Evolutionary conservation across 2,888 invertebrate species (phyloP), one percentile per base, ranked within the genome.

Genomic region (Cheilosia pagana): DNA sequence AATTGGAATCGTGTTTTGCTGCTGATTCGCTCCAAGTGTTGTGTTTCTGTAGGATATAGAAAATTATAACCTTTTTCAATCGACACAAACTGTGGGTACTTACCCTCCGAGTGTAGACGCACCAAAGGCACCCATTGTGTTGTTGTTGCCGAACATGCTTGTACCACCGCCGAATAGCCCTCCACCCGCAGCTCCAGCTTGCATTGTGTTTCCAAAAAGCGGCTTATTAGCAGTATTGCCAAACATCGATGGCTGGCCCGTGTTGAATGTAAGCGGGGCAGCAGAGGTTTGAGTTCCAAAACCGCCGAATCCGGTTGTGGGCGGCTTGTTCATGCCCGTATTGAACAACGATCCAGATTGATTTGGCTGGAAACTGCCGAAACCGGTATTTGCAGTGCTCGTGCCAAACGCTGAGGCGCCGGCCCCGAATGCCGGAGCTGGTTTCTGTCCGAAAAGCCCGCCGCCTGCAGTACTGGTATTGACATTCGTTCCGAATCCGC

Each of bases 221-320:
- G 90, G 89, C 50, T 89, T 89, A 25, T 89, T 88, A 10, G 91
- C 90, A 0, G 92, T 90, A 86, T 90, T 93, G 3, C 93, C 93
- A 88, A 95, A 95, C 4, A 95, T 88, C 2, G 90, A 89, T 16
- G 87, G 81, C 7, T 88, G 87, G 10, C 89, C 89, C 0, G 90
- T 59, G 76, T 91, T 91, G 7, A 91, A 91, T 89, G 91, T 93
- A 0, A 93, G 91, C 2, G 90, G 89, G 60, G 89, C 87, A 6
- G 89, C 83, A 14, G 91, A 87, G 0, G 89, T 87, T 39, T 93
- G 91, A 14, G 92, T 91, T 1, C 92, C 92, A 88, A 95, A 94
- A 0, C 89, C 89, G 12, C 94, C 94, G 89, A 95, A 95, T 0
- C 92, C 91, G 0, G 94, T 92, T 6, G 93, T 92, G 2, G 92